Evolutionary conservation across 2,113 vertebrate genomes (phyloP), one percentile per base, ranked within the genome.

Genomic region (Hyperopisus bebe): DNA sequence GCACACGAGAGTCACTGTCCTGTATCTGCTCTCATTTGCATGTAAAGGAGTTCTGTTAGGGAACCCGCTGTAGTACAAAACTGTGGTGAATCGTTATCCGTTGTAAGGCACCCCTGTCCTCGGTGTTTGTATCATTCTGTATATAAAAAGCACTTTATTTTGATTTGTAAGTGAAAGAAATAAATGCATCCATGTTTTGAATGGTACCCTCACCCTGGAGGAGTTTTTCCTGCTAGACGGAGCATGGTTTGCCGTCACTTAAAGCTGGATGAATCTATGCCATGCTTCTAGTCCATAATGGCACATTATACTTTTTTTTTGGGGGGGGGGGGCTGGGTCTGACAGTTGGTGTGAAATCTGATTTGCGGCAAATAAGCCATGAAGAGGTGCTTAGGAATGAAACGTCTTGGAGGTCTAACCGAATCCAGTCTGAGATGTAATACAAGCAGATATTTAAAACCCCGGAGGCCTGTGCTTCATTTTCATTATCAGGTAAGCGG

Each of bases 111-210:
- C 95, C 93, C 94, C 94, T 94, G 94, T 93, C 94, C 94, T 94
- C 94, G 90, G 92, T 94, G 94, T 95, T 95, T 95, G 95, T 95
- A 95, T 93, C 95, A 94, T 95, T 94, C 91, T 95, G 95, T 95
- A 95, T 91, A 96, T 96, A 95, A 95, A 96, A 95, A 95, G 94
- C 95, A 96, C 95, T 96, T 96, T 96, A 95, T 95, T 95, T 95
- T 95, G 94, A 95, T 95, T 95, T 96, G 94, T 95, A 94, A 96
- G 94, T 95, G 95, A 96, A 93, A 93, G 89, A 93, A 95, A 95
- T 93, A 89, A 93, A 94, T 92, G 90, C 90, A 90, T 93, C 35
- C 86, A 88, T 88, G 86, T 82, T 90, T 90, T 82, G 42, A 90
- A 48, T 31, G 10, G 21, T 1, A 48, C 19, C 77, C 8, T 66